Percentiles rank a stretch among this genome's conserved stretches.
These are phyloP conservation scores for Meles meles DNA, from an alignment of 2,113 vertebrate species.

Conservation along the genomic window DNA sequence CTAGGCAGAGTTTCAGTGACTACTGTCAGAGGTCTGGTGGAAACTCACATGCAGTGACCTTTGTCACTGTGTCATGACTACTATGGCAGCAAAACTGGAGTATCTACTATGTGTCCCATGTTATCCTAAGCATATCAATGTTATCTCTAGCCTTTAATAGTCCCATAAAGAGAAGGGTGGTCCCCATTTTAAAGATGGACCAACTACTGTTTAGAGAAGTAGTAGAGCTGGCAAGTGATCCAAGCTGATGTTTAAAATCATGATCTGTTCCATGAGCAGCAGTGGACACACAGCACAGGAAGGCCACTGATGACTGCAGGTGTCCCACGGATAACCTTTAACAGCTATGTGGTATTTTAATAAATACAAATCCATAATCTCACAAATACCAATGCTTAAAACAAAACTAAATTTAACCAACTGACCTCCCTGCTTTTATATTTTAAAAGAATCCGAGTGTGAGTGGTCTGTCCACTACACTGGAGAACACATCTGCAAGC, in stretches of 20 bases:
- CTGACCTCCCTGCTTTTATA: background rate
- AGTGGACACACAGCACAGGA: background rate
- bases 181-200: background rate
- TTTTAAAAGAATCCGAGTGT: background rate
- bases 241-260: background rate
- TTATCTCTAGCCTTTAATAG: background rate
- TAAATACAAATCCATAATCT: background rate
- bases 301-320: background rate
- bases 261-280: background rate
- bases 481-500: background rate
- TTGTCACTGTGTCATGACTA: background rate
- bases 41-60: background rate
- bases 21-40: background rate
- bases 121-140: background rate
- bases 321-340: background rate
- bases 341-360: background rate
- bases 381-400: background rate
- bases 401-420: background rate
- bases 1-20: background rate
- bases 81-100: background rate
- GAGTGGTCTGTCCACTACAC: background rate
- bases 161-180: background rate
- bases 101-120: background rate
- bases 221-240: background rate
- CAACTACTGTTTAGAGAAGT: background rate